phyloP scores from a whole-genome alignment of 1,140 invertebrate species.

The Hylaeus volcanicus region DNA sequence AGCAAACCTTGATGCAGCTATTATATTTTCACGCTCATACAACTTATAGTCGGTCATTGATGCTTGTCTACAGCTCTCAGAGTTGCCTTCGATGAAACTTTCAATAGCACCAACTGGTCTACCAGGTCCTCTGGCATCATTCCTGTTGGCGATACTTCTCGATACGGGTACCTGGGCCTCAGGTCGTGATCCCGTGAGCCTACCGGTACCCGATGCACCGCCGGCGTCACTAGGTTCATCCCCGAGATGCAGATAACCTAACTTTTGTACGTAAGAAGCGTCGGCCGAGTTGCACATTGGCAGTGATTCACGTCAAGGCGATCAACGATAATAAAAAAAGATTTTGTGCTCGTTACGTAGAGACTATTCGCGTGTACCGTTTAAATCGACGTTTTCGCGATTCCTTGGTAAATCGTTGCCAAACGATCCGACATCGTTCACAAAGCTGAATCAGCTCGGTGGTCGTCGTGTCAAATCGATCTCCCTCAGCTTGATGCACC shows the following conservation, averaged over 20 bases:
- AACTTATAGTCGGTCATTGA: constrained; percentile 82
- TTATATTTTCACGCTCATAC: constrained; percentile 84
- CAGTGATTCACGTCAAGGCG: constrained; percentile 51
- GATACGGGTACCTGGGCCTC: constrained; percentile 76
- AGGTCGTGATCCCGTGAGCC: constrained; percentile 70
- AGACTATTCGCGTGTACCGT: neutral
- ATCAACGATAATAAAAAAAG: constrained; percentile 14
- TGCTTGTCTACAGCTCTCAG: constrained; percentile 51
- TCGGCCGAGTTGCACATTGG: constrained; percentile 79
- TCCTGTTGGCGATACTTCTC: constrained; percentile 54
- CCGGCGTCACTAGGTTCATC: constrained; percentile 70
- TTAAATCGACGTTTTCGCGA: neutral
- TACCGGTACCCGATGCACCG: constrained; percentile 40
- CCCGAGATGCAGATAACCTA: constrained; percentile 76
- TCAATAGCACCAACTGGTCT: constrained; percentile 80
- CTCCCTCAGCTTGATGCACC: neutral
- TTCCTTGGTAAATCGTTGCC: neutral
- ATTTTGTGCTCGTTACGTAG: neutral
- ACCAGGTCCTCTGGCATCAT: constrained; percentile 51
- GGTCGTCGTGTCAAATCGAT: constrained; percentile 45
- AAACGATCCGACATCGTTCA: constrained; percentile 36
- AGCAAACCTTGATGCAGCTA: constrained; percentile 88
- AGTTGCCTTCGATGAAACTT: constrained; percentile 79
- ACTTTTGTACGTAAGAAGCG: constrained; percentile 77
- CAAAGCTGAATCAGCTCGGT: constrained; percentile 20